These are phyloP conservation scores for Ochlodes sylvanus DNA, from an alignment of 2,888 invertebrate species.

Conservation along the genomic window DNA sequence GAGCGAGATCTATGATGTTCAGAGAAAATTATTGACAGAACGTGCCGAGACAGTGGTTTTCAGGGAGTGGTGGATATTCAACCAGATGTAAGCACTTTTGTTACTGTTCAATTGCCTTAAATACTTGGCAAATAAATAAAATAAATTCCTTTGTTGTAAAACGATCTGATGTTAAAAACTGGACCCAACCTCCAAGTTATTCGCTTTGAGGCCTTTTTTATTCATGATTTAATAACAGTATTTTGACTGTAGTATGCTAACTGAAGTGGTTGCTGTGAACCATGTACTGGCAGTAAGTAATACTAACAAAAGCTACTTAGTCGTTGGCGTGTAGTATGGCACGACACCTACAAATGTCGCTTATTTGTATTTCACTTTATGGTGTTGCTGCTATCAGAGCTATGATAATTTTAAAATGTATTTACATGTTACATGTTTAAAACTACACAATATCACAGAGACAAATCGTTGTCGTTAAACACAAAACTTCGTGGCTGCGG, in stretches of 20 bases:
- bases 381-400: conserved; percentile 17
- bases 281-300: conserved; percentile 11
- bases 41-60: conserved; percentile 72
- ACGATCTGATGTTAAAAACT: conserved; percentile 51
- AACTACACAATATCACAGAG: no score
- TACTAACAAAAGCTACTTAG: conserved; percentile 6
- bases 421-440: neutral
- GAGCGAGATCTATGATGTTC: conserved; percentile 78
- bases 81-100: conserved; percentile 56
- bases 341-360: conserved; percentile 36
- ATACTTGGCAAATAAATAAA: conserved; percentile 46
- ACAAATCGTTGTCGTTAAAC: no score
- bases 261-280: conserved; percentile 6
- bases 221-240: no score
- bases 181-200: no score
- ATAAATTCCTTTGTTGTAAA: conserved; percentile 53
- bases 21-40: conserved; percentile 82
- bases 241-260: neutral
- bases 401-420: neutral
- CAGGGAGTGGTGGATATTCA: conserved; percentile 57
- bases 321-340: conserved; percentile 26
- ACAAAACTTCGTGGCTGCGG: no score
- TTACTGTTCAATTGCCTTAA: conserved; percentile 63
- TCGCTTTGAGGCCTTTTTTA: no score
- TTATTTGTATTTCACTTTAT: conserved; percentile 32